Base-by-base conservation (phyloP, 2,888 invertebrate species). In the Cosmorhoe ocellata region DNA sequence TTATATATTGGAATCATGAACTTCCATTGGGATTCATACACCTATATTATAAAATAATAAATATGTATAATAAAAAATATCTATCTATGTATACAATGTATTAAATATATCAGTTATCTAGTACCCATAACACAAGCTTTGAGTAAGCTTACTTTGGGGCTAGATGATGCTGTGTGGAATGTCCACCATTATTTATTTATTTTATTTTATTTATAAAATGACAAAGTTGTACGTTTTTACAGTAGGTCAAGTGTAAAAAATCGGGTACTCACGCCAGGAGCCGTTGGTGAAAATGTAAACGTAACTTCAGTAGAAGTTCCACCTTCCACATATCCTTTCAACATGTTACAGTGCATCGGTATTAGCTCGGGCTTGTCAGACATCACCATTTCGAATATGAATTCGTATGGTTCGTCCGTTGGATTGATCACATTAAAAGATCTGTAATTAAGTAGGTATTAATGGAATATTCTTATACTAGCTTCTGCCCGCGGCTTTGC, bases 351-450 rank as follows among this genome's bases (percentile, higher is more conserved):
- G 56, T 91, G 90, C 65, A 95, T 92, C 8, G 91, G 87, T 12
- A 89, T 79, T n/a, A 86, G 71, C n/a, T 81, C 78, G 1, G 76
- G 75, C 37, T 84, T 86, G 6, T 76, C 75, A 7, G 83, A 81
- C 56, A 91, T 81, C 37, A 90, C 76, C 80, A 91, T 91, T 39
- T 85, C 81, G 79, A 93, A 93, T 48, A 89, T 81, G 66, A 92
- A 94, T 57, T 85, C 84, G 67, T 94, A 93, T 5, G 88, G 82
- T 58, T 92, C 88, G 42, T 79, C 84, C 0, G 94, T 94, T 1
- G 94, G 94, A 71, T 95, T 95, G 26, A 94, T 90, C 4, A 94
- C 88, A 52, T 89, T 87, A 67, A 95, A 93, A 38, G 84, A 79
- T 64, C 93, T 94, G 69, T 40, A 51, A 0, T 13, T n/a, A 18